Evolutionary conservation across 1,140 invertebrate species (phyloP), one percentile per base, ranked within the genome.

Genomic region (Diachasmimorpha longicaudata): DNA sequence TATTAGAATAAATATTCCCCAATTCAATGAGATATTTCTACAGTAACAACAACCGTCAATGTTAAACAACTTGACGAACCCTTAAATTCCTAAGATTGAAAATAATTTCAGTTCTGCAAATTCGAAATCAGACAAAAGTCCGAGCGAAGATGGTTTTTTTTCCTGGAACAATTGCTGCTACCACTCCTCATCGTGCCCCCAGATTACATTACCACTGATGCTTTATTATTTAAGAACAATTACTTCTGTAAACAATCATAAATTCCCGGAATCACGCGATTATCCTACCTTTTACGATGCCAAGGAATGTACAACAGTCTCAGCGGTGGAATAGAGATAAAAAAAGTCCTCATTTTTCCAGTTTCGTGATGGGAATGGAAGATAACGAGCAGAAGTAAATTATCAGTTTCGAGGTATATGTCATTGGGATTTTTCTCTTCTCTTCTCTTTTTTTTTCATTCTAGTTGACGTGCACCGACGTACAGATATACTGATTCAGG

Each of bases 351-450:
- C 11, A 31, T 48, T 55, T 31, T 63, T 63, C 23, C 23, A 25
- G 21, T 63, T 63, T 63, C 52, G 48, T n/a, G 70, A 31, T 52
- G 25, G 52, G 52, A 58, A 39, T 70, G 70, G 46, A 11, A 72
- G 70, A 36, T 36, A 72, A 42, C 19, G 39, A 72, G 46, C 23
- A 10, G 70, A 48, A 58, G 46, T 72, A 72, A 72, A 55, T 68
- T 74, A 68, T 74, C 42, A 74, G 72, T 39, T 16, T 68, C 72
- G 52, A n/a, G 39, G 23, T 21, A 68, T 68, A 69, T 69, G 63
- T 67, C 72, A 58, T 42, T 46, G 14, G 21, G 16, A 48, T 44
- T 70, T 36, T 48, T 70, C 42, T 23, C 42, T 37, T n/a, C 39
- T n/a, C n/a, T n/a, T n/a, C 9, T 4, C 4, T 6, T 4, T 42